Evolutionary conservation across 2,797 vertebrate genomes (phyloP), one percentile per base, ranked within the genome.

Genomic region (Peromyscus attwateri): DNA sequence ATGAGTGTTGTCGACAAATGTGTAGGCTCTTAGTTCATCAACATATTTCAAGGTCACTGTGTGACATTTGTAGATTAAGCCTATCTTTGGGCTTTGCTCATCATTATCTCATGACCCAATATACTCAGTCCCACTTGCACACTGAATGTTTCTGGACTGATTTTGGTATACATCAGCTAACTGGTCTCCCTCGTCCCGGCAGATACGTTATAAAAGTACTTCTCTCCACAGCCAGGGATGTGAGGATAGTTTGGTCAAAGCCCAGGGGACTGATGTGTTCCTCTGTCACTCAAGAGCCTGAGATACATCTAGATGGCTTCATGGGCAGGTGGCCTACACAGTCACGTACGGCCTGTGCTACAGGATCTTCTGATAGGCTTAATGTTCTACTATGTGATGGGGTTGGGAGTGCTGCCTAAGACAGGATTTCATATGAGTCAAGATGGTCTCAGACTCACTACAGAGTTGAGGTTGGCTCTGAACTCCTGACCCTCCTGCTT

Each of bases 291-390:
- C 37, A 37, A 52, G 43, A 25, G 21, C 6, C 9, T 0, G 25
- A 19, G n/a, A n/a, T 3, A 40, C 1, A 27, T 16, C 43, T 4
- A 49, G 64, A 34, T 31, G 70, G 80, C 34, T 55, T 70, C 21
- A 2, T 0, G 0, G 34, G 37, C 52, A 4, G 0, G 23, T 4
- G 1, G 57, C 7, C 29, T 4, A 0, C 23, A 31, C 11, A 27
- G 25, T 43, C 27, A 52, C 60, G 43, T n/a, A 40, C 19, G 25
- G 21, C 10, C 55, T n/a, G 13, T 16, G 5, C 55, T 52, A 40
- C 6, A 31, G 43, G 37, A 49, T 29, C 70, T 16, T 0, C 0
- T 4, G 1, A 29, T 62, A 14, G 25, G 6, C 11, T 60, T 43
- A 73, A 64, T 3, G 34, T 13, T 9, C 34, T 70, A 9, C 6